Conservation (phyloP, 1,140 invertebrate species). For the Meteorus sp. region DNA sequence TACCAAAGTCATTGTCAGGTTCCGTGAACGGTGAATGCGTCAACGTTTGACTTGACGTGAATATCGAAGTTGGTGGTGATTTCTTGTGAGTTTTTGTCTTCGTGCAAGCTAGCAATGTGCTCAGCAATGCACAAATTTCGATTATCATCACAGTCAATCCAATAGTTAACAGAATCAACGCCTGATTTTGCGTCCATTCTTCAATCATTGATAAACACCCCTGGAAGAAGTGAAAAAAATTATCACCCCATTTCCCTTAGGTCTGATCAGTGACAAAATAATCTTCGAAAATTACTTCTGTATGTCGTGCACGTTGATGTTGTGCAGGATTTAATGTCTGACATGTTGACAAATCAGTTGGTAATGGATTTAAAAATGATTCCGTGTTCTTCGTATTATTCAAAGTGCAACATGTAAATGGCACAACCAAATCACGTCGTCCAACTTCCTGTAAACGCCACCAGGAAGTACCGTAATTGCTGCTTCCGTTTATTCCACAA, state of each 20-base stretch:
- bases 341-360: constrained; percentile 70
- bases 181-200: constrained; percentile 77
- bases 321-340: constrained; percentile 67
- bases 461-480: constrained; percentile 80
- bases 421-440: constrained; percentile 71
- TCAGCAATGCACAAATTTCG: constrained; percentile 70
- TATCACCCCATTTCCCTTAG: too few species aligned
- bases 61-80: constrained; percentile 43
- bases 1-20: constrained; percentile 51
- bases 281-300: too few species aligned
- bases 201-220: constrained; percentile 73
- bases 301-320: constrained; percentile 66
- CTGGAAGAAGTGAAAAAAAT: constrained; percentile 49
- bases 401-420: constrained; percentile 76
- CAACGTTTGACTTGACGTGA: constrained; percentile 52
- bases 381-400: constrained; percentile 63
- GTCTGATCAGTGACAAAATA: too few species aligned
- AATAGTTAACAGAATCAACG: constrained; percentile 69
- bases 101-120: constrained; percentile 71
- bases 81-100: constrained; percentile 51
- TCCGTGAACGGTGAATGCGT: constrained; percentile 46
- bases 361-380: constrained; percentile 76
- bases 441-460: constrained; percentile 78
- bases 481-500: constrained; percentile 77
- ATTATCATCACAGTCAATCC: constrained; percentile 68